Conservation (phyloP, 2,113 vertebrate genomes). For the Petromus typicus region DNA sequence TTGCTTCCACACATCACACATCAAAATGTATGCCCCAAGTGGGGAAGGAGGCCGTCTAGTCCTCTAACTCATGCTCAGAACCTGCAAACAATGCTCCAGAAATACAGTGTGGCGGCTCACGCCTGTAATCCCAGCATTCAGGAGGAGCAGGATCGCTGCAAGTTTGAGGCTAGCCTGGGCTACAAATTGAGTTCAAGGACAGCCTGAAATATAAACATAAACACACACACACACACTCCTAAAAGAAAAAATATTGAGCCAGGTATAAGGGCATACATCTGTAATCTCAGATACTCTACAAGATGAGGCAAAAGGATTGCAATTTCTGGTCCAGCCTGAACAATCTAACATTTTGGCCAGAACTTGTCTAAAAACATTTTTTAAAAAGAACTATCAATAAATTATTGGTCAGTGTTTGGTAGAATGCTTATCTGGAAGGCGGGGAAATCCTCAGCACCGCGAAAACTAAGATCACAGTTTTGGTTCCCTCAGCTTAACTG, state of each 20-base stretch:
- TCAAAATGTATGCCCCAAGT: not conserved
- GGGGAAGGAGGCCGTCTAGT: not conserved
- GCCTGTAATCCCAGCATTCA: too few relatives aligned
- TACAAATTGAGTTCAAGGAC: not conserved
- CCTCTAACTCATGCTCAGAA: not conserved
- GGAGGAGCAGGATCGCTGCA: too few relatives aligned
- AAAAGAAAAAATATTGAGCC: not conserved
- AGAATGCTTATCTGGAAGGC: not conserved
- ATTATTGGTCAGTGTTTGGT: not conserved
- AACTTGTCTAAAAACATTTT: not conserved
- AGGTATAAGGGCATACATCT: not conserved
- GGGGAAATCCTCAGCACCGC: not conserved
- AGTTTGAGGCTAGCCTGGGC: not conserved
- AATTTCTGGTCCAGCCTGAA: not conserved
- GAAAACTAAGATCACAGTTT: not conserved
- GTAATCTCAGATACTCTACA: not conserved
- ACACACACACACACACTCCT: not conserved
- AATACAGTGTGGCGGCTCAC: not conserved
- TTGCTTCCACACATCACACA: too few relatives aligned
- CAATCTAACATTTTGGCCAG: not conserved
- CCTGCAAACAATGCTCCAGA: not conserved
- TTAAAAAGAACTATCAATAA: not conserved
- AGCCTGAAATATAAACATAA: too few relatives aligned
- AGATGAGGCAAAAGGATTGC: not conserved
- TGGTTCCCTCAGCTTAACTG: accelerated